A percentile compares a stretch with the other conserved stretches of the same genome.
phyloP scores from a whole-genome alignment of 2,888 invertebrate genomes.

The Entomobrya proxima region DNA sequence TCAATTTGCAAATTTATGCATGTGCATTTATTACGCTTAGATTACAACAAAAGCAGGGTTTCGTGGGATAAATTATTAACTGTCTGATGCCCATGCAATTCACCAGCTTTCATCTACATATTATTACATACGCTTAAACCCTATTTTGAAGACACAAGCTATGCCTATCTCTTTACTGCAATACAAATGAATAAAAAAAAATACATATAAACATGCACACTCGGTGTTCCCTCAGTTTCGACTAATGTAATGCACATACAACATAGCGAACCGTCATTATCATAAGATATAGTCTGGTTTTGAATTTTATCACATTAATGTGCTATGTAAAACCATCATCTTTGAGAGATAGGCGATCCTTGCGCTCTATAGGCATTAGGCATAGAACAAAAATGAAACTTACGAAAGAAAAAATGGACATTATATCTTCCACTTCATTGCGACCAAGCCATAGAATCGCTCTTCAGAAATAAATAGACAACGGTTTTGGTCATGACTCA shows the following conservation, averaged over 20 bases:
- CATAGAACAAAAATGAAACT: too few species aligned
- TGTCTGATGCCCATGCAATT: too few species aligned
- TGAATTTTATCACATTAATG: conserved; percentile 21
- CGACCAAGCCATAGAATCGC: neutral
- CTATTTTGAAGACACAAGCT: too few species aligned
- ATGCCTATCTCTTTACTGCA: too few species aligned
- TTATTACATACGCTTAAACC: too few species aligned
- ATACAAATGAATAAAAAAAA: too few species aligned
- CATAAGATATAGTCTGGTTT: conserved; percentile 20
- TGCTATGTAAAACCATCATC: neutral
- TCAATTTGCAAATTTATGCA: conserved; percentile 11
- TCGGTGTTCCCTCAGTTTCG: conserved; percentile 18
- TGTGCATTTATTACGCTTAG: conserved; percentile 13
- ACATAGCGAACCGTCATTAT: conserved; percentile 15
- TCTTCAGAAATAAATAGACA: neutral
- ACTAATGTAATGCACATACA: too few species aligned
- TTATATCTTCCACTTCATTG: neutral
- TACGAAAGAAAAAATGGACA: neutral
- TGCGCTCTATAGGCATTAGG: too few species aligned
- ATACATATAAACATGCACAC: conserved; percentile 11
- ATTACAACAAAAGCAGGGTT: too few species aligned
- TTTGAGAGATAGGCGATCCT: neutral
- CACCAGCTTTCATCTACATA: too few species aligned
- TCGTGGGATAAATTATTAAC: too few species aligned
- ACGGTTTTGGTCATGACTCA: neutral